Percentiles rank a stretch among this genome's conserved stretches.
phyloP scores from a whole-genome alignment of 92 coral and sea anemone genomes.

The Ricordea florida region DNA sequence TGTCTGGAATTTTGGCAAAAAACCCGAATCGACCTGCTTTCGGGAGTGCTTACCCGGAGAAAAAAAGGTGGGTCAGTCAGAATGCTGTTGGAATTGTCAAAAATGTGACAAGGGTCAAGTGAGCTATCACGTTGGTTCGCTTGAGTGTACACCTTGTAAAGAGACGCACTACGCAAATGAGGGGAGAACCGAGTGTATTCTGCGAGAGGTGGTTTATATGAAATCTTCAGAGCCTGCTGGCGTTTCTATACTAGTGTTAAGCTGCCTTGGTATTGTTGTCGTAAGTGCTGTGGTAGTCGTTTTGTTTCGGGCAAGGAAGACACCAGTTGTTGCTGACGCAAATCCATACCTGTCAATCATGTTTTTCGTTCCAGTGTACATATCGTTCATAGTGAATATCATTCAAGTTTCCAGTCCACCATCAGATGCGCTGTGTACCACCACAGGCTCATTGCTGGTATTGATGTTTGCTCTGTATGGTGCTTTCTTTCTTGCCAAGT shows the following conservation, averaged over 20 bases:
- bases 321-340: slow-evolving; percentile 75
- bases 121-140: slow-evolving; percentile 67
- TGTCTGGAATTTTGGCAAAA: slow-evolving; percentile 71
- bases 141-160: slow-evolving; percentile 64
- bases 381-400: slow-evolving; percentile 59
- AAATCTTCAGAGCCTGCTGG: slow-evolving; percentile 67
- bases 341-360: slow-evolving; percentile 45
- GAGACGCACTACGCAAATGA: slow-evolving; percentile 76
- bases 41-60: slow-evolving; percentile 88
- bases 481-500: slow-evolving; percentile 74
- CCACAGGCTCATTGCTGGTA: slow-evolving; percentile 42
- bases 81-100: slow-evolving; percentile 98
- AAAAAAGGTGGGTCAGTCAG: slow-evolving; percentile 85
- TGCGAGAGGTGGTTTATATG: slow-evolving; percentile 62
- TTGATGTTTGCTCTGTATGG: slow-evolving; percentile 55
- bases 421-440: slow-evolving; percentile 57
- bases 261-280: slow-evolving; percentile 65
- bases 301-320: slow-evolving; percentile 45
- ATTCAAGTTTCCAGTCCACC: slow-evolving; percentile 60
- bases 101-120: slow-evolving; percentile 88
- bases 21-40: slow-evolving; percentile 84
- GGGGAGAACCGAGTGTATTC: slow-evolving; percentile 62
- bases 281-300: slow-evolving; percentile 50
- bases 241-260: slow-evolving; percentile 55
- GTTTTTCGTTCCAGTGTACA: slow-evolving; percentile 51